phyloP scores from a whole-genome alignment of 2,888 invertebrate genomes.

The Tupiocoris notatus region DNA sequence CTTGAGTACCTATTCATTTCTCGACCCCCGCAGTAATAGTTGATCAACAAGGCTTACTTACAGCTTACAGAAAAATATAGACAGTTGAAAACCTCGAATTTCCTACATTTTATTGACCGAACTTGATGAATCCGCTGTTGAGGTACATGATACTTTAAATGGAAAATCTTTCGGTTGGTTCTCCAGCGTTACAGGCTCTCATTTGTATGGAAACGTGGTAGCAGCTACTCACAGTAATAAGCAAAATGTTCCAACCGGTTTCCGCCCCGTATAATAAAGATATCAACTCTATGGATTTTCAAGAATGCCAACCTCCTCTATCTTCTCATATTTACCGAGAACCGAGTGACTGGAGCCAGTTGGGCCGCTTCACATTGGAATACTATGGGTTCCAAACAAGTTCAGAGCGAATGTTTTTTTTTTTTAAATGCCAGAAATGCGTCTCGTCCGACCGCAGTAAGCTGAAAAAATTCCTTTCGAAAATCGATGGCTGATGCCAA shows the following conservation, averaged over 20 bases:
- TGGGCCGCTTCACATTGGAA: not conserved
- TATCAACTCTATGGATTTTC: conserved; percentile 35
- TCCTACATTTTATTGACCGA: no score
- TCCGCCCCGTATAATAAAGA: conserved; percentile 25
- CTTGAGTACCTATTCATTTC: no score
- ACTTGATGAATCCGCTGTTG: no score
- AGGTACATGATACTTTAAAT: no score
- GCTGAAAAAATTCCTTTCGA: not conserved
- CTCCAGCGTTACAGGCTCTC: no score
- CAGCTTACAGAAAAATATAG: no score
- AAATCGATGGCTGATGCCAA: not conserved
- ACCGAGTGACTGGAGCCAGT: not conserved
- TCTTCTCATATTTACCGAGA: conserved; percentile 11
- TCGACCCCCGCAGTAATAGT: no score
- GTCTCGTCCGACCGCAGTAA: not conserved
- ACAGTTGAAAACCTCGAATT: no score
- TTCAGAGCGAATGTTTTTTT: not conserved
- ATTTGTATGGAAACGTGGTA: not conserved
- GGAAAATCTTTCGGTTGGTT: no score
- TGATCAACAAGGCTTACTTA: no score
- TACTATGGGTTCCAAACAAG: not conserved
- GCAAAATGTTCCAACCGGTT: conserved; percentile 3
- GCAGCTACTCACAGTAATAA: not conserved
- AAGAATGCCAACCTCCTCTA: conserved; percentile 24
- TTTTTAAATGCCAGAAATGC: conserved; percentile 29